Evolutionary conservation across 2,888 invertebrate species (phyloP), one percentile per base, ranked within the genome.

Genomic region (Lordiphosa fenestrarum): DNA sequence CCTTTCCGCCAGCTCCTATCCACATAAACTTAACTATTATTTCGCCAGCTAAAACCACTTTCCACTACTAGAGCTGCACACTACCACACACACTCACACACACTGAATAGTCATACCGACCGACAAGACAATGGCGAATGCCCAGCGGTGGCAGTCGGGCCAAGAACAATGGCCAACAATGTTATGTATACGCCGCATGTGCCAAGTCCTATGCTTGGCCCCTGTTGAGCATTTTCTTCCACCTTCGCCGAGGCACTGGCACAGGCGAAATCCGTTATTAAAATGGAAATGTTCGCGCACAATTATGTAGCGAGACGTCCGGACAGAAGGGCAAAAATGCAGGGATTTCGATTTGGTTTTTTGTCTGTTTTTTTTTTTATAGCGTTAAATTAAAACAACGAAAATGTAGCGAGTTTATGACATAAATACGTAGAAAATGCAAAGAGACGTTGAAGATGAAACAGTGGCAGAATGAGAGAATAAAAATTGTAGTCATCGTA

Each of bases 381-480:
- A 48, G 72, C 84, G 67, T 78, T 82, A 74, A 78, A 82, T 78
- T 84, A 72, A 74, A 82, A 64, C 61, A 73, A 60, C 55, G 44
- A 66, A 77, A 57, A 37, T 46, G 46, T 57, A 41, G 49, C 40
- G 54, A 68, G 58, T 61, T 71, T 71, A 71, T 64, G 54, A 51
- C 49, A 65, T 62, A 65, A 72, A 65, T 56, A 53, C 40, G 39
- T 52, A 44, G 40, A 50, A 42, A 46, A 21, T 37, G 36, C 4
- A 15, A 13, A 51, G 36, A 44, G 21, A 46, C 30, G 3, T 9
- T 30, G 37, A 44, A 37, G 37, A 48, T 13, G 41, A 13, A 52
- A 49, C 53, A 21, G 50, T 33, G 46, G 36, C 51, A 19, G 56
- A 44, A 52, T 44, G 9, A 12, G 36, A 36, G 42, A 51, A 42